Percentiles rank a stretch among this genome's conserved stretches.
Conservation (phyloP, 2,888 invertebrate species). For the Chelonus formosanus region DNA sequence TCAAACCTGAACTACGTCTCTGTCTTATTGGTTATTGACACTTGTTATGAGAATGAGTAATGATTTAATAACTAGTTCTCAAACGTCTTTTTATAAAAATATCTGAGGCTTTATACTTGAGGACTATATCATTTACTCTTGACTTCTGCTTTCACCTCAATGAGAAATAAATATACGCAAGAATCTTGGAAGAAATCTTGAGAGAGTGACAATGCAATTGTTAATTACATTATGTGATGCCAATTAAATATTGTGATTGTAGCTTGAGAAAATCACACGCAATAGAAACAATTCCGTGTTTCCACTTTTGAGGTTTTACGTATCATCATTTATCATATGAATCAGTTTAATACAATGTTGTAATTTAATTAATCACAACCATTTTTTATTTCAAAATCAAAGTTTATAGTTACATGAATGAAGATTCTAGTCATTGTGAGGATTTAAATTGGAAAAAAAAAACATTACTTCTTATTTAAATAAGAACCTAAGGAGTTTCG, state of each 20-base stretch:
- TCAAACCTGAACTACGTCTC: constrained; percentile 10
- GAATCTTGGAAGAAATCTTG: constrained; percentile 23
- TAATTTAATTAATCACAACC: no score
- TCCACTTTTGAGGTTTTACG: constrained; percentile 2
- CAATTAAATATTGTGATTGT: constrained; percentile 30
- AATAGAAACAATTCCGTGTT: constrained; percentile 20
- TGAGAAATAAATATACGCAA: constrained; percentile 6
- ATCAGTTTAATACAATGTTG: no score
- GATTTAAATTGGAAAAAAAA: no score
- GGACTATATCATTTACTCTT: neutral
- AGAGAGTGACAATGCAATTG: constrained; percentile 32
- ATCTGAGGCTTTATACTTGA: constrained; percentile 3
- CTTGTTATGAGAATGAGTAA: constrained; percentile 3
- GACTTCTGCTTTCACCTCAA: constrained; percentile 20
- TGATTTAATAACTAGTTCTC: neutral
- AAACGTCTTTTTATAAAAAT: neutral
- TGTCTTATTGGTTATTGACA: constrained; percentile 26
- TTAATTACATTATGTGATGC: constrained; percentile 29
- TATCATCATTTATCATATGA: no score
- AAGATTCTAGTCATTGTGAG: no score
- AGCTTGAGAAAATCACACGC: constrained; percentile 30
- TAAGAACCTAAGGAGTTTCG: no score
- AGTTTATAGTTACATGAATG: no score
- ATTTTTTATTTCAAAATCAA: no score
- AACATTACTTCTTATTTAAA: no score